Conservation (phyloP, 2,113 vertebrate species). For the Okapia johnstoni region DNA sequence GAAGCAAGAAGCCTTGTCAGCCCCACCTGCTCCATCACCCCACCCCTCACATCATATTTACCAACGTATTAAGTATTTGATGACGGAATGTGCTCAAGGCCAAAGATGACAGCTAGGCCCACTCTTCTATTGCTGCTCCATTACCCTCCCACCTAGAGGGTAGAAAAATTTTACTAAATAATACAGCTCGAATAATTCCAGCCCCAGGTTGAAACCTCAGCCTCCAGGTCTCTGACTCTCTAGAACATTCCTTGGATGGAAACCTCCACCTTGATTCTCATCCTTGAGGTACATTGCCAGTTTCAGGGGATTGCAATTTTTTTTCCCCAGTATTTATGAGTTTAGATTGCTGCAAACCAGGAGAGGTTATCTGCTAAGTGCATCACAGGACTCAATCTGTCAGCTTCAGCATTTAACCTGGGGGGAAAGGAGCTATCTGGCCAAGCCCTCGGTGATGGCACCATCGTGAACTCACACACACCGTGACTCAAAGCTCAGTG, state of each 20-base stretch:
- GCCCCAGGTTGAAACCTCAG: not conserved
- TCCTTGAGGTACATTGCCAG: not conserved
- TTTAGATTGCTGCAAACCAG: not conserved
- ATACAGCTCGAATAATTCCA: constrained; percentile 5
- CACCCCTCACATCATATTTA: not conserved
- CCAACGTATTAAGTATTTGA: not conserved
- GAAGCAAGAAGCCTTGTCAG: not conserved
- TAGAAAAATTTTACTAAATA: not conserved
- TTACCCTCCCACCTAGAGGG: not conserved
- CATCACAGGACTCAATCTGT: constrained; percentile 36
- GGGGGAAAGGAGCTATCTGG: not conserved
- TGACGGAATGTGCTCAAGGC: constrained; percentile 42
- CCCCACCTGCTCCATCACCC: not conserved
- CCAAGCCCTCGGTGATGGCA: constrained; percentile 60
- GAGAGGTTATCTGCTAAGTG: constrained; percentile 32
- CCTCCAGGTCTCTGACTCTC: not conserved
- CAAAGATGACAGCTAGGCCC: not conserved
- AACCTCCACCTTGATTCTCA: not conserved
- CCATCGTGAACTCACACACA: constrained; percentile 59
- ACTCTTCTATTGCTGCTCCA: not conserved
- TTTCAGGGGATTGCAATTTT: not conserved
- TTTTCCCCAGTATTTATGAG: not conserved
- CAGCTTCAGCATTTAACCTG: constrained; percentile 13
- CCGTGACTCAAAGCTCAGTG: not conserved
- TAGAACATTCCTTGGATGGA: not conserved